These are phyloP conservation scores for Drosophila ezoana DNA, from an alignment of 2,888 invertebrate species.

Conservation along the genomic window DNA sequence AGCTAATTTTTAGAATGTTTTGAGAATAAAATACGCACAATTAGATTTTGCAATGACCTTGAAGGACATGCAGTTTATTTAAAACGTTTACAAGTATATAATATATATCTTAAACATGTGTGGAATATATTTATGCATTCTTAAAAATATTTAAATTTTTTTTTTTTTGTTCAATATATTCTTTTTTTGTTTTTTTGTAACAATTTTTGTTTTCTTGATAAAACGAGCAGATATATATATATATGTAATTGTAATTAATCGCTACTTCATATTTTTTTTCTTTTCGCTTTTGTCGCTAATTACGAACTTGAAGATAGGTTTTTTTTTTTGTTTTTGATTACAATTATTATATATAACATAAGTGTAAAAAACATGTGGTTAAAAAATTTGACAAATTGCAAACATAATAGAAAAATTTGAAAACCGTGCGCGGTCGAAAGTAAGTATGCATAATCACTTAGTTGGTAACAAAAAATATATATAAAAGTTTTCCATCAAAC, in stretches of 20 bases:
- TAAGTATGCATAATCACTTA: conserved; percentile 58
- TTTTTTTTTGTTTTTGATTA: conserved; percentile 38
- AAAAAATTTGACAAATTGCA: conserved; percentile 54
- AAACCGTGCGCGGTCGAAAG: conserved; percentile 18
- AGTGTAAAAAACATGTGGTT: conserved; percentile 45
- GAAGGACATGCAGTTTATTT: conserved; percentile 59
- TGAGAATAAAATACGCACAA: conserved; percentile 3
- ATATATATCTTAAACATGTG: conserved; percentile 39
- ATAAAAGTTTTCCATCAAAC: conserved; percentile 25
- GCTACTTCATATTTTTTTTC: conserved; percentile 10
- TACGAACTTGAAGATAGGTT: conserved; percentile 16
- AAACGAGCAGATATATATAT: conserved; percentile 33
- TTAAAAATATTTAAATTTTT: conserved; percentile 50
- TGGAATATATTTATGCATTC: conserved; percentile 55
- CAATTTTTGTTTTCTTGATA: conserved; percentile 49
- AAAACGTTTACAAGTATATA: conserved; percentile 42
- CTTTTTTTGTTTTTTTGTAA: conserved; percentile 56
- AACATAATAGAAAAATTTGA: conserved; percentile 59
- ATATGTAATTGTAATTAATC: conserved; percentile 39
- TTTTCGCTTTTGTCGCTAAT: not conserved
- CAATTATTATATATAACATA: conserved; percentile 59
- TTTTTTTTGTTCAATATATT: conserved; percentile 20
- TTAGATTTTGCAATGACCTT: conserved; percentile 56
- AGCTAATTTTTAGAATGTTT: not conserved
- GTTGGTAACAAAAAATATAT: conserved; percentile 22